These are phyloP conservation scores for Trachelus iudaicus DNA, from an alignment of 2,888 invertebrate species.

Conservation along the genomic window DNA sequence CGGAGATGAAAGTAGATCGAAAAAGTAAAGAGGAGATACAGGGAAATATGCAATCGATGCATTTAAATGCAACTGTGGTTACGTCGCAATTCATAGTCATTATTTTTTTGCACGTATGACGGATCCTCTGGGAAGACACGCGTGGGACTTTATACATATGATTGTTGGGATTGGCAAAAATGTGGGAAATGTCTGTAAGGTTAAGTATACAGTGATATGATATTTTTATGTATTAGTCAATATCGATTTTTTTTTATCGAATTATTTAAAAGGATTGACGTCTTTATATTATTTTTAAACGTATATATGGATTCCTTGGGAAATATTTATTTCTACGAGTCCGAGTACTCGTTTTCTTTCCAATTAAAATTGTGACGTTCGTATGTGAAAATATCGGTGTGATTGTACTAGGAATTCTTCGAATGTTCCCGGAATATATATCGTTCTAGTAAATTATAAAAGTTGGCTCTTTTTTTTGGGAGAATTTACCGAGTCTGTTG, in stretches of 20 bases:
- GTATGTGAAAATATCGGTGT: neutral
- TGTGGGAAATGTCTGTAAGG: neutral
- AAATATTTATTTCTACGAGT: neutral
- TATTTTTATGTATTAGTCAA: neutral
- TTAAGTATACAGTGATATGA: neutral
- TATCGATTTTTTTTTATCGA: neutral
- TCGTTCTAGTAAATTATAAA: neutral
- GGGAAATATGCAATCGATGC: neutral
- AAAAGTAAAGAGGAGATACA: neutral
- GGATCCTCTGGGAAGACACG: neutral
- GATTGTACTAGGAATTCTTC: neutral
- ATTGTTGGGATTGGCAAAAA: neutral
- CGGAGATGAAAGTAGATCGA: neutral
- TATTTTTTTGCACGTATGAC: neutral
- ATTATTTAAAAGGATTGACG: neutral
- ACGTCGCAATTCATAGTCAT: neutral
- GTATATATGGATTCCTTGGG: neutral
- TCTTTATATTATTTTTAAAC: neutral
- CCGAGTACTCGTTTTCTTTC: neutral
- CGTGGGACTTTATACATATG: neutral
- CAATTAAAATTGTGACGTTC: neutral
- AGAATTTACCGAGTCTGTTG: neutral
- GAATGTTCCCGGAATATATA: neutral
- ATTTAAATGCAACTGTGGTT: neutral
- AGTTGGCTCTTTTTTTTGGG: neutral